These are phyloP conservation scores for Petroica traversi DNA, from an alignment of 2,113 vertebrate genomes.

Conservation along the genomic window DNA sequence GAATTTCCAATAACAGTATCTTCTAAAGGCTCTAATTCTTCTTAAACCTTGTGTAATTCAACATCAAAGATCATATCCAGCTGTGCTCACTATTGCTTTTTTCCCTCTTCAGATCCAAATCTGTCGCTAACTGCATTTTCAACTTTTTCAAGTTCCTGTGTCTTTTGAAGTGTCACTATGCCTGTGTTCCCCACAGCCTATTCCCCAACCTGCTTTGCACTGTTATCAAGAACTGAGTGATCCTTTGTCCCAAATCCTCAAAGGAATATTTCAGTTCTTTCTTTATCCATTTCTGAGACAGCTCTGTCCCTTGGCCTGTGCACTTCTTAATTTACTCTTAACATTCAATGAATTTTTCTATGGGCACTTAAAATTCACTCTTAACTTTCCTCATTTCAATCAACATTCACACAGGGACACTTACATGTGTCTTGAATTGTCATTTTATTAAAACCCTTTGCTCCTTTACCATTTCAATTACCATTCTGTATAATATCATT, in stretches of 20 bases:
- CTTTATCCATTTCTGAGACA: not conserved
- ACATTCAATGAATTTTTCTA: not conserved
- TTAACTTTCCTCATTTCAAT: conserved; percentile 26
- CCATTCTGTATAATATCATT: conserved; percentile 26
- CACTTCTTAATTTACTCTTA: conserved; percentile 46
- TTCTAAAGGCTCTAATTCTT: conserved; percentile 26
- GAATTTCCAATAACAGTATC: not conserved
- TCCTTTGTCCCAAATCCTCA: conserved; percentile 45
- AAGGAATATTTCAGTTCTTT: conserved; percentile 28
- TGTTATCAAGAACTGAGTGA: conserved; percentile 15
- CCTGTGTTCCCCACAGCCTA: conserved; percentile 4
- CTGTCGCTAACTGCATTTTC: conserved; percentile 26
- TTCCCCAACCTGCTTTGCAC: conserved; percentile 43
- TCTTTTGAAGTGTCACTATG: conserved; percentile 25
- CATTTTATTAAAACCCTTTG: conserved; percentile 44
- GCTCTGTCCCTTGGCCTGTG: not conserved
- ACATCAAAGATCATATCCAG: conserved; percentile 49
- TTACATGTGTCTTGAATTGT: conserved; percentile 21
- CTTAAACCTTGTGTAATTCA: conserved; percentile 39
- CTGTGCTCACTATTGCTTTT: conserved; percentile 38
- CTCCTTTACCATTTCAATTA: conserved; percentile 34
- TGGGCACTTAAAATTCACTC: conserved; percentile 42
- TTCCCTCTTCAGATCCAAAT: conserved; percentile 45
- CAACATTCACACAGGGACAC: not conserved
- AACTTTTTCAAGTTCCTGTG: conserved; percentile 32